These are phyloP conservation scores for Cyanocitta stelleri DNA, from an alignment of 2,113 vertebrate species.

Conservation along the genomic window DNA sequence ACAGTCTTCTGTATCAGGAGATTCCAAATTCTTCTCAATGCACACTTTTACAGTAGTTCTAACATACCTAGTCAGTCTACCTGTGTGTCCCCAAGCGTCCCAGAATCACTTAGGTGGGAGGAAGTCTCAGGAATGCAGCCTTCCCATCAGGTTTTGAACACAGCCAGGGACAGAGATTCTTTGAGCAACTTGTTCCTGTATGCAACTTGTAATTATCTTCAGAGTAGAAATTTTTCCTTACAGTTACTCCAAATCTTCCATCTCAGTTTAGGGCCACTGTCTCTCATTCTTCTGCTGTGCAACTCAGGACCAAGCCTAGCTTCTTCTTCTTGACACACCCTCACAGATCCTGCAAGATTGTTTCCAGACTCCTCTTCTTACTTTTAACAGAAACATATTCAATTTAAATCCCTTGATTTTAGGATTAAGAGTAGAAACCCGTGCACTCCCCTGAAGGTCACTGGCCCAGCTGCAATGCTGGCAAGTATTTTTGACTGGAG, in stretches of 20 bases:
- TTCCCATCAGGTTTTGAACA: neutral
- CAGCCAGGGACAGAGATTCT: neutral
- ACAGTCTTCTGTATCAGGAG: neutral
- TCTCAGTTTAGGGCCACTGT: neutral
- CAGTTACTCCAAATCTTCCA: neutral
- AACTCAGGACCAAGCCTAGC: neutral
- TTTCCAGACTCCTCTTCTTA: neutral
- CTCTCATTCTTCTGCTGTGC: neutral
- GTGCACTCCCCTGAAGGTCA: neutral
- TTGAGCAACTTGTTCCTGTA: neutral
- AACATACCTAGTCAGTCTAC: neutral
- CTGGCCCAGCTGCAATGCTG: neutral
- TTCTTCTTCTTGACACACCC: neutral
- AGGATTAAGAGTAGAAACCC: neutral
- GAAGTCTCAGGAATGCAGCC: rapidly evolving
- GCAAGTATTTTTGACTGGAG: neutral
- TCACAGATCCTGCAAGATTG: neutral
- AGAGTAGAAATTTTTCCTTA: neutral
- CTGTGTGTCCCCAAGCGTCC: neutral
- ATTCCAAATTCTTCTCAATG: neutral
- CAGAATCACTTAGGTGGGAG: neutral
- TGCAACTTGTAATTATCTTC: neutral
- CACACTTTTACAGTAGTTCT: neutral
- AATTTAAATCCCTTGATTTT: neutral
- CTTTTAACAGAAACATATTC: neutral